Evolutionary conservation across 2,888 invertebrate species (phyloP).

Genomic region (Trachelus stipa): DNA sequence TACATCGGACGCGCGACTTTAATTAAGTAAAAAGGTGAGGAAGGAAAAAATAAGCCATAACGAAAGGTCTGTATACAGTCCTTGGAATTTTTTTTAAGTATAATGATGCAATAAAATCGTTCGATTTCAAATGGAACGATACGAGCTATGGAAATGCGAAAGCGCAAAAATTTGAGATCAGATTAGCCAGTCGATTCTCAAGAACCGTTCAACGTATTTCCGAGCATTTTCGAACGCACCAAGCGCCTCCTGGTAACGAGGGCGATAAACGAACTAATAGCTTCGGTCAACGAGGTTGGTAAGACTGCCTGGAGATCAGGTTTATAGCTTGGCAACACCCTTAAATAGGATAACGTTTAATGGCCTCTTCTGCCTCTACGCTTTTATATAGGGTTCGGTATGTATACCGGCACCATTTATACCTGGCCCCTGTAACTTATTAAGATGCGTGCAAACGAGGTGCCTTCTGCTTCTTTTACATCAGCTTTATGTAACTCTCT

Average conservation of each 20-base stretch:
- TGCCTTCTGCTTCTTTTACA: not conserved
- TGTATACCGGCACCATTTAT: not conserved
- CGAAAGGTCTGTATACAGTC: no score
- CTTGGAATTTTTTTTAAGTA: not conserved
- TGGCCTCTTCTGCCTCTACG: not conserved
- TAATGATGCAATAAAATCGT: not conserved
- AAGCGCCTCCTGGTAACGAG: conserved; percentile 7
- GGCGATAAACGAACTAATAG: conserved; percentile 11
- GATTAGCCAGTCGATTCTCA: not conserved
- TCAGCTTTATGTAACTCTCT: not conserved
- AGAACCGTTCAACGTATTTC: not conserved
- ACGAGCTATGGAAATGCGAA: not conserved
- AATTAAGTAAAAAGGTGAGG: not conserved
- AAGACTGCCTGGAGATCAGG: conserved; percentile 9
- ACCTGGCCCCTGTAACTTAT: not conserved
- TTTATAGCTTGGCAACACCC: conserved; percentile 9
- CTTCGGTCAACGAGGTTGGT: conserved; percentile 9
- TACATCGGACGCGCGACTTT: not conserved
- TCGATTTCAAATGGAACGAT: not conserved
- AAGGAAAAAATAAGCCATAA: no score
- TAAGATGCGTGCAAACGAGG: not conserved
- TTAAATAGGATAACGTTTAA: conserved; percentile 13
- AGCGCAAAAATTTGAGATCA: not conserved
- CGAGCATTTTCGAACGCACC: not conserved
- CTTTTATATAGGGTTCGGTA: not conserved